Evolutionary conservation across 2,888 invertebrate genomes (phyloP).

Genomic region (Sphaeridia pumilis): DNA sequence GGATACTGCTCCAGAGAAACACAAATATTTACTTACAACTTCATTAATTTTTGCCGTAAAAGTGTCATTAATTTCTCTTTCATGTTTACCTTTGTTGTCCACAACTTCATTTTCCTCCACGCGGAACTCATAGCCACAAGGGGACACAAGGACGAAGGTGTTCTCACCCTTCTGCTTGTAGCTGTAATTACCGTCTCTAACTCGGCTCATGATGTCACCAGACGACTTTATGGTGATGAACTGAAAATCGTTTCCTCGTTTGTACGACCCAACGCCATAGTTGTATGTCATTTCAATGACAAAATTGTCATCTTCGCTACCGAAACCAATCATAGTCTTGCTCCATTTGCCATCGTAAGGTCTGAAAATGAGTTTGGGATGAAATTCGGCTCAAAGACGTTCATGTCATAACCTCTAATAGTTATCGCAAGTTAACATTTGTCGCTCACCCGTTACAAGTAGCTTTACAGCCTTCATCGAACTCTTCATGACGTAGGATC

Average conservation of each 20-base stretch:
- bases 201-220: slow-evolving; percentile 56
- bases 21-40: no score
- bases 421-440: not conserved
- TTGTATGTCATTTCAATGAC: slow-evolving; percentile 96
- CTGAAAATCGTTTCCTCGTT: slow-evolving; percentile 80
- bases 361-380: slow-evolving; percentile 44
- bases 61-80: no score
- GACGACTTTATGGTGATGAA: slow-evolving; percentile 73
- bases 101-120: slow-evolving; percentile 3
- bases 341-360: slow-evolving; percentile 97
- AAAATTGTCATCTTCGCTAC: slow-evolving; percentile 86
- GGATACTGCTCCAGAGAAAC: no score
- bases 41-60: no score
- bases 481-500: slow-evolving; percentile 94
- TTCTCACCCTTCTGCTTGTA: slow-evolving; percentile 46
- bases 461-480: slow-evolving; percentile 91
- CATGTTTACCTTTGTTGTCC: no score
- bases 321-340: slow-evolving; percentile 98
- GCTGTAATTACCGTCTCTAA: slow-evolving; percentile 60
- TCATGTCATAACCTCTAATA: not conserved
- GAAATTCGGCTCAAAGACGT: not conserved
- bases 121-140: slow-evolving; percentile 65
- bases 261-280: slow-evolving; percentile 79
- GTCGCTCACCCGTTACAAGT: slow-evolving; percentile 84
- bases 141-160: slow-evolving; percentile 59